Evolutionary conservation across 2,797 vertebrate species (phyloP).

Genomic region (Glyptemys insculpta): DNA sequence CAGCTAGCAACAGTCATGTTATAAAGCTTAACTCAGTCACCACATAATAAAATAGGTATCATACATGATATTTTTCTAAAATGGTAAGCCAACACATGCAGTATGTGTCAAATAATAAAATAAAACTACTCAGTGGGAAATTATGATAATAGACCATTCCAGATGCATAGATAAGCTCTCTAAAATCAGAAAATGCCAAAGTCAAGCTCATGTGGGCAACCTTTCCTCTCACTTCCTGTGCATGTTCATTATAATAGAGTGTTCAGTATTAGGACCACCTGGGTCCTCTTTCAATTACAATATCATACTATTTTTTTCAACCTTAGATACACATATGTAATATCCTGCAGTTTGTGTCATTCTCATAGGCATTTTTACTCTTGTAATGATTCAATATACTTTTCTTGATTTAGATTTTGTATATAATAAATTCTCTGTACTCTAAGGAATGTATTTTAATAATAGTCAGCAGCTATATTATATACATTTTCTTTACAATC

Average conservation of each 20-base stretch:
- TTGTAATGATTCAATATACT: constrained; percentile 31
- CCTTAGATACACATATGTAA: background rate
- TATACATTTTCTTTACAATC: background rate
- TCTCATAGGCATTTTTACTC: constrained; percentile 37
- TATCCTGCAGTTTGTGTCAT: constrained; percentile 8
- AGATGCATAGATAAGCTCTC: background rate
- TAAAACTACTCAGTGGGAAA: background rate
- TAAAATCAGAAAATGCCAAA: background rate
- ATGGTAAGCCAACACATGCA: constrained; percentile 8
- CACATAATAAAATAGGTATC: constrained; percentile 19
- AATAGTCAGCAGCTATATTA: constrained; percentile 3
- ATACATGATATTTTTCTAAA: constrained; percentile 28
- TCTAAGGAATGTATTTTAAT: constrained; percentile 37
- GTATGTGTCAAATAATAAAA: constrained; percentile 41
- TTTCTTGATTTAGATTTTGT: constrained; percentile 40
- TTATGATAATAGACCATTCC: background rate
- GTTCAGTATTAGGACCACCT: constrained; percentile 16
- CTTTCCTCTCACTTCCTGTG: background rate
- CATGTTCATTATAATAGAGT: background rate
- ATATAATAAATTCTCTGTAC: background rate
- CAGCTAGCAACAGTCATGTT: constrained; percentile 1
- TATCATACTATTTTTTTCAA: constrained; percentile 17
- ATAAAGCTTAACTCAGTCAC: constrained; percentile 47
- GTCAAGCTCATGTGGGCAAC: background rate
- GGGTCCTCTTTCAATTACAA: constrained; percentile 47